A percentile compares a stretch with the other conserved stretches of the same genome.
phyloP scores from a whole-genome alignment of 2,888 invertebrate genomes.

The Cyclophora albipunctata region DNA sequence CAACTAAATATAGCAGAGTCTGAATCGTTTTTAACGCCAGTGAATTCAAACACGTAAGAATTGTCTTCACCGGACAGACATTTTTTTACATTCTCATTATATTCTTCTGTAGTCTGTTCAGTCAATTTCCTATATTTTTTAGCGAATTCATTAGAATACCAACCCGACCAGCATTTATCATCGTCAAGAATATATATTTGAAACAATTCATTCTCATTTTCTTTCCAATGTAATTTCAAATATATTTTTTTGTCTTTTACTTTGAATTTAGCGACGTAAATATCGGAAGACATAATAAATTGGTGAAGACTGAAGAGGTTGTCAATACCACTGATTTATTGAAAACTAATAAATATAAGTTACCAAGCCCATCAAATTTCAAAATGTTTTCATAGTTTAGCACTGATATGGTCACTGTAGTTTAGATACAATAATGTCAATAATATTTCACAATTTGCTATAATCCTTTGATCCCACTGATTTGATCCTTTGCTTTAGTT shows the following conservation, averaged over 20 bases:
- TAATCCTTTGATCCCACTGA: no score
- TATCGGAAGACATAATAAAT: constrained; percentile 5
- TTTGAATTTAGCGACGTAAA: constrained; percentile 32
- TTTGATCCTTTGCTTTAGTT: no score
- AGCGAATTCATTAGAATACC: constrained; percentile 35
- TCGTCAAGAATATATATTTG: constrained; percentile 40
- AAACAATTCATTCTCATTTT: constrained; percentile 36
- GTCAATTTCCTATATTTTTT: constrained; percentile 27
- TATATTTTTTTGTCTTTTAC: constrained; percentile 31
- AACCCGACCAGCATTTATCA: constrained; percentile 43
- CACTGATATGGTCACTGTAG: no score
- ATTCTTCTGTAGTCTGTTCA: constrained; percentile 36
- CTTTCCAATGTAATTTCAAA: constrained; percentile 40
- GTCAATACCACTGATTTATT: no score
- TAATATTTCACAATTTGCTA: no score
- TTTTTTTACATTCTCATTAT: constrained; percentile 30
- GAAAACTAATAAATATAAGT: no score
- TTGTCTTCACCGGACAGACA: constrained; percentile 22
- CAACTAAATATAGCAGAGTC: constrained; percentile 38
- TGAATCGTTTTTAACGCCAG: constrained; percentile 10
- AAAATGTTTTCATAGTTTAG: no score
- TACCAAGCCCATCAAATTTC: no score
- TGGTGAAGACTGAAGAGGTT: no score
- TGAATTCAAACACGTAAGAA: constrained; percentile 32
- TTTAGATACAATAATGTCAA: no score